A percentile compares a stretch with the other conserved stretches of the same genome.
Conservation (phyloP, 2,797 vertebrate species). For the Sebastes ruberrimus region DNA sequence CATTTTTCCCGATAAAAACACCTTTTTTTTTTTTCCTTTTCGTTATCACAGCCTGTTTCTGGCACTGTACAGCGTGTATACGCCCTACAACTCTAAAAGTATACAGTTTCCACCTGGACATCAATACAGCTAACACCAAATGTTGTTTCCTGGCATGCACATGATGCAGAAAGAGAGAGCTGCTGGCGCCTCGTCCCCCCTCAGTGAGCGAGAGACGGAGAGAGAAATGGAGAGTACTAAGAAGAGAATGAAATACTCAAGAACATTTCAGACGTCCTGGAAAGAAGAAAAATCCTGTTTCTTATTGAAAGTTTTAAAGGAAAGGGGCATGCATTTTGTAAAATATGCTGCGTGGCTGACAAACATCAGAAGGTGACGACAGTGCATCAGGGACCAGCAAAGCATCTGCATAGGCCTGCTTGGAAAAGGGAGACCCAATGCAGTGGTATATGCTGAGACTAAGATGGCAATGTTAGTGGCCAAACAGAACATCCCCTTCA, state of each 20-base stretch:
- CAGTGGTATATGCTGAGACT: neutral
- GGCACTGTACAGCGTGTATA: too few relatives aligned
- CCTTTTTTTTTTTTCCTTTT: too few relatives aligned
- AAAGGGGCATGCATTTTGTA: too few relatives aligned
- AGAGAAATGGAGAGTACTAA: too few relatives aligned
- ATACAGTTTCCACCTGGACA: neutral
- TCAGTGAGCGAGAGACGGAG: neutral
- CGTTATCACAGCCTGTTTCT: too few relatives aligned
- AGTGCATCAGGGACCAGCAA: neutral
- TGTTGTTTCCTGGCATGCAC: neutral
- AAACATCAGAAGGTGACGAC: neutral
- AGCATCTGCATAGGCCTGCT: neutral
- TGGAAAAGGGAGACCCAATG: neutral
- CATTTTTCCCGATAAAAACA: too few relatives aligned
- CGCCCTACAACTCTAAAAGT: too few relatives aligned
- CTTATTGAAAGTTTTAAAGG: neutral
- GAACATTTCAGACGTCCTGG: neutral
- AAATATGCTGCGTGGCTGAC: neutral
- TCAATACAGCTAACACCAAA: neutral
- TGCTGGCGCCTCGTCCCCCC: neutral
- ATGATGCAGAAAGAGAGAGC: neutral
- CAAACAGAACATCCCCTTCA: neutral
- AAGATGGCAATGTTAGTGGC: neutral
- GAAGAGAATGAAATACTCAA: neutral
- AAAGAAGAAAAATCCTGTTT: neutral